Evolutionary conservation across 2,797 vertebrate genomes (phyloP), one percentile per base, ranked within the genome.

Genomic region (Peromyscus eremicus): DNA sequence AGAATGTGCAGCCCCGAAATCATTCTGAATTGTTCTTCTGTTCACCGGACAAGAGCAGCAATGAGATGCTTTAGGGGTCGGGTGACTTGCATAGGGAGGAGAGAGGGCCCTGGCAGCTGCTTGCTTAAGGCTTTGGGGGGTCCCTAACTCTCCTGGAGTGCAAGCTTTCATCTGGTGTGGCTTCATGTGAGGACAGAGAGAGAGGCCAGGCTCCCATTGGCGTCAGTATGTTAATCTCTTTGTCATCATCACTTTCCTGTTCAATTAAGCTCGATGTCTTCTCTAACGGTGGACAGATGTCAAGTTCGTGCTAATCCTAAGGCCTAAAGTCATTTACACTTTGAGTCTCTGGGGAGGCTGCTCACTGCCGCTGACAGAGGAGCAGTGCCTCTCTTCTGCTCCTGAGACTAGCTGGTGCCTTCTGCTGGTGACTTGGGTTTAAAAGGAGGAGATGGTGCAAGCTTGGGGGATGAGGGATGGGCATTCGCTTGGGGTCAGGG

Each of bases 241-340:
- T 91, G 70, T 60, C 49, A 87, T 64, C 5, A 89, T 91, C 66
- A 66, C 37, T 96, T 91, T 76, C 77, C 70, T 76, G 40, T 89
- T 84, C 85, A 92, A 0, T 86, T 95, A 97, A 93, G 62, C 68
- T 85, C 88, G 34, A 73, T 92, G 76, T 68, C 12, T 66, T 89
- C 89, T 92, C 40, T 89, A 62, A 92, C 95, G 90, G 68, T 93
- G 0, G 0, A 60, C 71, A 83, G 92, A 94, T 94, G 94, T 94
- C 92, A 97, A 55, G 89, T 95, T 81, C 75, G 70, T 79, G 82
- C 29, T 43, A 87, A 94, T 76, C 83, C 32, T 40, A 79, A 85
- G 62, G 81, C 85, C 95, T 89, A 32, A 70, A 89, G 85, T 34
- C 68, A 14, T 95, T 70, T 80, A 76, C 62, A 19, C 12, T 80